Base-by-base conservation (phyloP, 2,113 vertebrate species). In the Pungitius pungitius region DNA sequence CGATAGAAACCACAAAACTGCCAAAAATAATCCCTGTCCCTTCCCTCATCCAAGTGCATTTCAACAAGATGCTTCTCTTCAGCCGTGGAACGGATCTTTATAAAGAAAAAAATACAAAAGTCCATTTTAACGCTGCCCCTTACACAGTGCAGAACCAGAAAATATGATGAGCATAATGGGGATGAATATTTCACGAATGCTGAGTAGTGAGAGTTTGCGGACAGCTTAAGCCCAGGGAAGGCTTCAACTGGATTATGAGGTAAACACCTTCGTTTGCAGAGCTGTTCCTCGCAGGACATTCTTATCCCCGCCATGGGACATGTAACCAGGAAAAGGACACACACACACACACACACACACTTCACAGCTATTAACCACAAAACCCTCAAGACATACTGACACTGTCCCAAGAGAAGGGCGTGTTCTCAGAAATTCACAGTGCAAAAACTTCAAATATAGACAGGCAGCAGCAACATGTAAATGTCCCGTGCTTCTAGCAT, bases 261-360 rank as follows among this genome's bases (percentile, higher is more conserved):
- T 85, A 84, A 88, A 85, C 82, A 87, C 74, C 12, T 24, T 22
- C 82, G 81, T 90, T 90, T 89, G 87, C 85, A 43, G 80, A 89
- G 78, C 72, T 58, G 77, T 62, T 89, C 67, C 78, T 81, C 83
- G 88, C 91, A 88, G 87, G 85, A 92, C 62, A 68, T 85, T 81
- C 73, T 75, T 88, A 81, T 86, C 69, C 17, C 22, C 61, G 77
- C 52, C 65, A 83, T 49, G 75, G 77, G 85, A 86, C 47, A 26
- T 20, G 47, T 30, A 68, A 82, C 64, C 65, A 73, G 77, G 78
- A 84, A 75, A 68, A 80, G 54, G 62, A 83, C 37, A 61, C 56
- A 64, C 55, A 62, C 45, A 64, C 37, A 37, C 47, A 55, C 67
- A 30, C 30, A 35, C 57, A 58, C 42, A 70, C 39, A 66, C 18